Percentiles rank a stretch among this genome's conserved stretches.
Evolutionary conservation across 1,140 invertebrate genomes (phyloP).

Genomic region (Lutraria rhynchaena): DNA sequence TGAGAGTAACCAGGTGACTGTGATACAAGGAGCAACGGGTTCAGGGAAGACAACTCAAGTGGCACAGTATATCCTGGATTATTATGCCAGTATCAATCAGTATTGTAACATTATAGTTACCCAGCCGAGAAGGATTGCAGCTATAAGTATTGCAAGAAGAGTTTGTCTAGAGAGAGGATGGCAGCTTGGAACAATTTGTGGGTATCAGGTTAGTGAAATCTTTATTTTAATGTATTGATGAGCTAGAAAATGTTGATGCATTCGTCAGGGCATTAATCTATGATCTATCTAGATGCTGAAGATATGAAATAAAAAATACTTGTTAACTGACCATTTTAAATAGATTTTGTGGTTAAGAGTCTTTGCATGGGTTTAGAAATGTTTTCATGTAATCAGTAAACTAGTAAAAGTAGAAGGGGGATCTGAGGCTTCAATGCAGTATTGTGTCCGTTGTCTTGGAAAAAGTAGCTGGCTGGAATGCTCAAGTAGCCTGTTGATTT

Average conservation of each 20-base stretch:
- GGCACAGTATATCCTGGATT: slow-evolving; percentile 81
- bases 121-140: slow-evolving; percentile 81
- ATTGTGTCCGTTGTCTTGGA: too few species aligned
- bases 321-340: too few species aligned
- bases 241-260: not conserved
- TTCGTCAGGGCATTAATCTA: not conserved
- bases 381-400: too few species aligned
- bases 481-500: too few species aligned
- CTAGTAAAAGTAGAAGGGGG: too few species aligned
- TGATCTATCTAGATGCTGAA: not conserved
- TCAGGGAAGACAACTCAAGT: slow-evolving; percentile 82
- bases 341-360: too few species aligned
- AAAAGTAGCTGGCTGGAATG: too few species aligned
- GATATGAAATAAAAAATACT: not conserved
- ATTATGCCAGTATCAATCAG: slow-evolving; percentile 73
- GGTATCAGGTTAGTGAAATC: slow-evolving; percentile 79
- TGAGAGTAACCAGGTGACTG: slow-evolving; percentile 79
- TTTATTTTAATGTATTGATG: not conserved
- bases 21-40: slow-evolving; percentile 80
- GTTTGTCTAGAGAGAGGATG: slow-evolving; percentile 80
- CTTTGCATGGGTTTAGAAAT: too few species aligned
- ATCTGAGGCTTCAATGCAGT: too few species aligned
- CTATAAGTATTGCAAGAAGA: slow-evolving; percentile 79
- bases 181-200: slow-evolving; percentile 78
- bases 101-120: slow-evolving; percentile 82